phyloP scores from a whole-genome alignment of 1,140 invertebrate genomes.

The Atta texana region DNA sequence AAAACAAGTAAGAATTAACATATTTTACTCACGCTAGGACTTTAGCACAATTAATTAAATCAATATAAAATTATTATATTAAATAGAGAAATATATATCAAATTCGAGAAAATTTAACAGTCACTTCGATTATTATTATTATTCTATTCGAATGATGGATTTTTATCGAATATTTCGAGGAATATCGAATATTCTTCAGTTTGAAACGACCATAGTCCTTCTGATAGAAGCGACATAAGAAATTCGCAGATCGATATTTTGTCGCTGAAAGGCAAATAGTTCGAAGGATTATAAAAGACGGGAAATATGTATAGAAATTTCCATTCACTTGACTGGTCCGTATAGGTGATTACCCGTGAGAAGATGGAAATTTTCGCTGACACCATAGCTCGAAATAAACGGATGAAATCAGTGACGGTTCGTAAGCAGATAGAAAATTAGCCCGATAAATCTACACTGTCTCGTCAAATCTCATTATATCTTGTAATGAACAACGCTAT shows the following conservation, averaged over 20 bases:
- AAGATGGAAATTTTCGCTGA: constrained; percentile 52
- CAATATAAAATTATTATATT: neutral
- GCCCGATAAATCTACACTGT: constrained; percentile 50
- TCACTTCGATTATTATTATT: neutral
- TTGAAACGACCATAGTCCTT: neutral
- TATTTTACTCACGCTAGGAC: neutral
- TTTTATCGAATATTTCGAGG: constrained; percentile 9
- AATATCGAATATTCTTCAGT: neutral
- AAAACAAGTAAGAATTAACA: neutral
- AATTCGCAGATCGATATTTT: constrained; percentile 42
- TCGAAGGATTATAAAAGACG: constrained; percentile 48
- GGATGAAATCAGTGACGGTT: constrained; percentile 36
- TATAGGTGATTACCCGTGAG: constrained; percentile 47
- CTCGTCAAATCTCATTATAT: constrained; percentile 56
- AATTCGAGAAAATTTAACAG: constrained; percentile 15
- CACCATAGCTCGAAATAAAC: constrained; percentile 28
- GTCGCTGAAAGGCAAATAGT: constrained; percentile 54
- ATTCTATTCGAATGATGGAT: neutral
- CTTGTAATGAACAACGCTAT: constrained; percentile 43
- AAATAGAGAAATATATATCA: neutral
- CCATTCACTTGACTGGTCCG: constrained; percentile 36
- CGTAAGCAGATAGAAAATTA: constrained; percentile 39
- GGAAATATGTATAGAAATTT: constrained; percentile 63
- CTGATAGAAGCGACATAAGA: constrained; percentile 24
- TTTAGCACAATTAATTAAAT: neutral